Conservation (phyloP, 2,888 invertebrate genomes). For the Amphipyra tragopoginis region DNA sequence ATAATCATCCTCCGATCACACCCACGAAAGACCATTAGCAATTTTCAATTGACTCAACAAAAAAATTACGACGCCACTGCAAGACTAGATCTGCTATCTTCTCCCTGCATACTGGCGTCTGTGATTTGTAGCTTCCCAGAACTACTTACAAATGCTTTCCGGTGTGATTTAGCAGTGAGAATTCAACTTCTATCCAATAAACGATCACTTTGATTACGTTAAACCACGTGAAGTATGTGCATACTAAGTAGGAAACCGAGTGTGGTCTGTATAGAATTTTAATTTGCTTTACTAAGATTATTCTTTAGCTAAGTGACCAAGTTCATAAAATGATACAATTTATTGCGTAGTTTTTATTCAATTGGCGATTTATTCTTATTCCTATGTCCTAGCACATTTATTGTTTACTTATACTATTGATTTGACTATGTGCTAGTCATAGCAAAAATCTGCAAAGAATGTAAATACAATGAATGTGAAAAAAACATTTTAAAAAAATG, state of each 20-base stretch:
- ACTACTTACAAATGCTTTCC: slow-evolving; percentile 32
- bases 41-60: too few relatives aligned
- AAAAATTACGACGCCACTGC: too few relatives aligned
- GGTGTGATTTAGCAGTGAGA: slow-evolving; percentile 18
- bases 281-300: slow-evolving; percentile 12
- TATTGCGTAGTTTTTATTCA: neutral
- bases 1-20: too few relatives aligned
- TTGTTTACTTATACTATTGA: too few relatives aligned
- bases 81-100: slow-evolving; percentile 10
- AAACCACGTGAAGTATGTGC: slow-evolving; percentile 28
- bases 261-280: slow-evolving; percentile 13
- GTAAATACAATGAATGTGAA: too few relatives aligned
- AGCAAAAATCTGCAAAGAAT: too few relatives aligned
- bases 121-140: slow-evolving; percentile 38
- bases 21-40: too few relatives aligned
- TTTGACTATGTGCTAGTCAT: too few relatives aligned
- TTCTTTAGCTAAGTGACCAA: neutral
- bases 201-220: slow-evolving; percentile 28
- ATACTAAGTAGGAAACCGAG: slow-evolving; percentile 18
- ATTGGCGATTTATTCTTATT: neutral
- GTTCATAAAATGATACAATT: neutral
- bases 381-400: neutral
- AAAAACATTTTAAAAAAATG: too few relatives aligned
- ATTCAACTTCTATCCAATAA: slow-evolving; percentile 31
- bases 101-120: slow-evolving; percentile 16